phyloP scores from a whole-genome alignment of 2,888 invertebrate species.

The Nineta flava region DNA sequence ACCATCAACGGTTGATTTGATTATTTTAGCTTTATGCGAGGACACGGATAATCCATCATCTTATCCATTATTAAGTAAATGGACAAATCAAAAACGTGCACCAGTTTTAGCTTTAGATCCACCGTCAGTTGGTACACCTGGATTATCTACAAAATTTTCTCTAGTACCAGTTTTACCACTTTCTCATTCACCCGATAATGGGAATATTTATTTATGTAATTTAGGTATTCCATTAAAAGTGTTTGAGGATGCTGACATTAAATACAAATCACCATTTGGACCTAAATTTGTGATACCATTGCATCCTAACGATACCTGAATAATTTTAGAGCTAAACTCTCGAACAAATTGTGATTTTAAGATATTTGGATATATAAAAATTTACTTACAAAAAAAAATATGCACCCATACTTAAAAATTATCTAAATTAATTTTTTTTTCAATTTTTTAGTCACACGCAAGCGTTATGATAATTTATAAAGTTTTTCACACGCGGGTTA shows the following conservation, averaged over 20 bases:
- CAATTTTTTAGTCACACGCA: no score
- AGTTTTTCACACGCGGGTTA: no score
- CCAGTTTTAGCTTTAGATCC: constrained; percentile 64
- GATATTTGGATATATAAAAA: no score
- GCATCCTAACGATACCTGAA: constrained; percentile 28
- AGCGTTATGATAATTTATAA: no score
- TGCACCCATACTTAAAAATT: no score
- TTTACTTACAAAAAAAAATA: no score
- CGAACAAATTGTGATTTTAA: no score
- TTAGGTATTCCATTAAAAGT: constrained; percentile 65
- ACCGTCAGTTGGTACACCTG: constrained; percentile 47
- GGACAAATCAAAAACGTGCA: constrained; percentile 55
- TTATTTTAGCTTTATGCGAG: constrained; percentile 35
- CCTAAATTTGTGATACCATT: constrained; percentile 67
- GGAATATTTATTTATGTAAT: constrained; percentile 72
- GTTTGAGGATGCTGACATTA: constrained; percentile 57
- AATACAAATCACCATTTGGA: constrained; percentile 73
- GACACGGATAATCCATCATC: constrained; percentile 27
- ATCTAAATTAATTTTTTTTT: no score
- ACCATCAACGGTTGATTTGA: constrained; percentile 33
- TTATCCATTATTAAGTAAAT: constrained; percentile 39
- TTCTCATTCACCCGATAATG: constrained; percentile 41
- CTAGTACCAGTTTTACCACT: constrained; percentile 56
- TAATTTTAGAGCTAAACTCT: constrained; percentile 14
- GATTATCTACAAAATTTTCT: constrained; percentile 46